Evolutionary conservation across 2,113 vertebrate species (phyloP), one percentile per base, ranked within the genome.

Genomic region (Triplophysa tibetana): DNA sequence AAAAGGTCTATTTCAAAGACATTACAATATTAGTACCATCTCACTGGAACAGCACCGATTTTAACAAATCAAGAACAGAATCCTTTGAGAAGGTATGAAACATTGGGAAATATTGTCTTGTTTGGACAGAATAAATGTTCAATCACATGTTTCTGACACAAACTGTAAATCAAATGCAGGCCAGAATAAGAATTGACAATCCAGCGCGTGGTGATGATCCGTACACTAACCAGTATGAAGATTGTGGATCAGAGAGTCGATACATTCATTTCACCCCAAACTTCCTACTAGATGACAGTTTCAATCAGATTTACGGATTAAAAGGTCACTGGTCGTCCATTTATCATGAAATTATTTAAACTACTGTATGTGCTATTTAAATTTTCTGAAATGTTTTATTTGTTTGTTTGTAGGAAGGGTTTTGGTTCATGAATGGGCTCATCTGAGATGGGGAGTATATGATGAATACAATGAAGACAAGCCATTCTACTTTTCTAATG

Each of bases 11-110:
- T 86, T 92, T 89, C 79, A 90, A 88, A 82, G 88, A 85, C 14
- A 69, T 91, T 26, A 92, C 89, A 63, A 91, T 93, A 76, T 84
- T 92, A 68, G 83, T 92, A 80, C 92, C 91, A 72, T 24, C 72
- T 7, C 90, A 85, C 1, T 93, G 92, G 92, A 85, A 45, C 54
- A 2, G 43, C 52, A 79, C 76, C 50, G 90, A 90, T 0, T 70
- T 9, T 2, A 67, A 70, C 64, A 86, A 81, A 83, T 81, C 84
- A 70, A 88, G 77, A 61, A 86, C 81, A 54, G 87, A 92, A 83
- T 81, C 80, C 10, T 90, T 85, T 81, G 85, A 88, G 70, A 91
- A 90, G 85, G 88, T 92, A 89, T 72, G 43, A 70, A 45, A 73
- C 24, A 21, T 33, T 8, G 2, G 8, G 19, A 5, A 3, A 2